Evolutionary conservation across 1,140 invertebrate genomes (phyloP).

Genomic region (Drosophila fuyamai): DNA sequence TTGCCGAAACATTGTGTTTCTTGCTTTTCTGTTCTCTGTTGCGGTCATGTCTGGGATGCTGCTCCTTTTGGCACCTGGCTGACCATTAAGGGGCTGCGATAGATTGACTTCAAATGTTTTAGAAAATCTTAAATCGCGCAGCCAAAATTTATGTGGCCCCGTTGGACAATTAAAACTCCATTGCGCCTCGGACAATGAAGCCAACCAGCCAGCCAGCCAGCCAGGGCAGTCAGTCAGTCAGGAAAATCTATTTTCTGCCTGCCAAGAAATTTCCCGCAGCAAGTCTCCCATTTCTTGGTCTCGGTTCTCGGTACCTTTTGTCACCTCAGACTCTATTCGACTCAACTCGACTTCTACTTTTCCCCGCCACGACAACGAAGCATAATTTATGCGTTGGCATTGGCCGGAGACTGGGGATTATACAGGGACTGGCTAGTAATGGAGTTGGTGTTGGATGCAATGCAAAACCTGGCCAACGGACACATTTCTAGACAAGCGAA

Average conservation of each 20-base stretch:
- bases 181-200: conserved; percentile 48
- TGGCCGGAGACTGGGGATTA: conserved; percentile 41
- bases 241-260: conserved; percentile 29
- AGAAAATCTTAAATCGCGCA: conserved; percentile 72
- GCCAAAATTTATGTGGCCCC: conserved; percentile 65
- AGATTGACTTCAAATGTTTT: conserved; percentile 76
- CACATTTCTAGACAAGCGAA: conserved; percentile 75
- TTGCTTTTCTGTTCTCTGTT: conserved; percentile 15
- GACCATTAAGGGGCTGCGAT: conserved; percentile 56
- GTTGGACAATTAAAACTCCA: conserved; percentile 73
- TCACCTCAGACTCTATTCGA: conserved; percentile 36
- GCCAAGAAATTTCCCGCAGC: conserved; percentile 64
- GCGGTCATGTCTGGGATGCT: conserved; percentile 43
- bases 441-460: conserved; percentile 23
- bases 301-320: conserved; percentile 60
- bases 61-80: conserved; percentile 60
- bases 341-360: conserved; percentile 4
- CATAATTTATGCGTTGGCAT: conserved; percentile 78
- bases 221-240: conserved; percentile 2
- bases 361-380: conserved; percentile 64
- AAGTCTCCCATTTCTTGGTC: conserved; percentile 15
- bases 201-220: conserved; percentile 23
- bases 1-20: not conserved
- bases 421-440: conserved; percentile 8
- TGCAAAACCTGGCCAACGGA: conserved; percentile 49